phyloP scores from a whole-genome alignment of 2,888 invertebrate genomes.

The Aphodius granarius region DNA sequence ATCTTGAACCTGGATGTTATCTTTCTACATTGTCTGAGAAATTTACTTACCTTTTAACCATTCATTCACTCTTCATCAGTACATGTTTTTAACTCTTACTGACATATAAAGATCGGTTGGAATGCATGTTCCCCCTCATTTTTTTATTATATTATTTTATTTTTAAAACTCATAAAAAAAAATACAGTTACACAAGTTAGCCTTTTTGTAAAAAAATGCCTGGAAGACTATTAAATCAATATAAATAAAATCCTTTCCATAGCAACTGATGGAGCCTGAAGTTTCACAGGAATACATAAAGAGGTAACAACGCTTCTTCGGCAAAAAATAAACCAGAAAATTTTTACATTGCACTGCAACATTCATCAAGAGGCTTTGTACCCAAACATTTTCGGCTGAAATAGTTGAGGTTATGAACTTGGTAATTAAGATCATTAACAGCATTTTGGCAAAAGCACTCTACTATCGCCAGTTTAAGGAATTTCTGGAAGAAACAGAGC shows the following conservation, averaged over 20 bases:
- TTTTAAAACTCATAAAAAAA: no score
- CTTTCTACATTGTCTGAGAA: no score
- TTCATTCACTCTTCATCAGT: no score
- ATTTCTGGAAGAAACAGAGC: constrained; percentile 29
- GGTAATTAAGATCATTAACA: constrained; percentile 37
- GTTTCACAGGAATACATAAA: constrained; percentile 30
- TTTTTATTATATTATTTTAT: no score
- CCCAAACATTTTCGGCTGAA: constrained; percentile 33
- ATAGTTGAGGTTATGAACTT: constrained; percentile 37
- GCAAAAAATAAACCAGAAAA: constrained; percentile 27
- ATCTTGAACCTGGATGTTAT: not conserved
- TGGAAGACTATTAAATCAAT: no score
- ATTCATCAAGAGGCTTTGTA: constrained; percentile 34
- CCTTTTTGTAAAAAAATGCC: no score
- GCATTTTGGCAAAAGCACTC: constrained; percentile 33
- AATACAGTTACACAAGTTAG: no score
- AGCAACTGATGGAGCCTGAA: constrained; percentile 34
- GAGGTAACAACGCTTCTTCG: constrained; percentile 25
- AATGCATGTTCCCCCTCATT: no score
- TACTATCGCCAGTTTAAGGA: constrained; percentile 33
- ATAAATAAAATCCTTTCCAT: no score
- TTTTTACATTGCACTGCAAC: constrained; percentile 30
- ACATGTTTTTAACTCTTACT: no score
- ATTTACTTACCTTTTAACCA: no score
- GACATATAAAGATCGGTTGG: no score